phyloP scores from a whole-genome alignment of 2,113 vertebrate species.

The Ahaetulla prasina region DNA sequence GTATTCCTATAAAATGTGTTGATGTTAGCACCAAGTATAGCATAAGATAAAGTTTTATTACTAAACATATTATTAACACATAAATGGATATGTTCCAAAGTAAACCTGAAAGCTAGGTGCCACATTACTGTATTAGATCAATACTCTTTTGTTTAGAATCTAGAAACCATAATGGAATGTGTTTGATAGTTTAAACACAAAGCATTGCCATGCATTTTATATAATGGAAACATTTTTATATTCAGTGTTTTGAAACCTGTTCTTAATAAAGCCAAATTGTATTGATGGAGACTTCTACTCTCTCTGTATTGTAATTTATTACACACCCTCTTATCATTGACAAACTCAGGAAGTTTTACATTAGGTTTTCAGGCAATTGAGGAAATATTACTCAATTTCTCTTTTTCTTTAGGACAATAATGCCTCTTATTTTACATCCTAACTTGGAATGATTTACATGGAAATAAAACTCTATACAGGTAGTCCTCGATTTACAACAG shows the following conservation, averaged over 20 bases:
- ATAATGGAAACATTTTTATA: slow-evolving; percentile 6
- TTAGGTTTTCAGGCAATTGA: background rate
- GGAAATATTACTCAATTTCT: background rate
- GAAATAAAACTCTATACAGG: background rate
- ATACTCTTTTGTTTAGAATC: slow-evolving; percentile 2
- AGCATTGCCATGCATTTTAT: background rate
- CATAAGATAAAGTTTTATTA: background rate
- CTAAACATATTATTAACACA: background rate
- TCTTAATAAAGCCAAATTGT: background rate
- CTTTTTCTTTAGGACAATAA: background rate
- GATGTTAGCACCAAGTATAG: background rate
- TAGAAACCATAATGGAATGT: background rate
- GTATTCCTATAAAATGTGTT: background rate
- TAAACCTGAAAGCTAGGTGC: background rate
- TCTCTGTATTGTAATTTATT: background rate
- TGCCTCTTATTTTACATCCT: background rate
- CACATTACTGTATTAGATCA: background rate
- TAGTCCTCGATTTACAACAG: too few species aligned
- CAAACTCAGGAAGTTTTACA: background rate
- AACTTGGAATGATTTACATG: background rate
- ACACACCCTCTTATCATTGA: background rate
- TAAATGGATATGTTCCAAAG: background rate
- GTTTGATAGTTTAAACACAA: slow-evolving; percentile 16
- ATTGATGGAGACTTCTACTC: rapidly evolving
- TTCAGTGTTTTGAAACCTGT: background rate